Base-by-base conservation (phyloP, 1,140 invertebrate species). In the Ips nitidus region DNA sequence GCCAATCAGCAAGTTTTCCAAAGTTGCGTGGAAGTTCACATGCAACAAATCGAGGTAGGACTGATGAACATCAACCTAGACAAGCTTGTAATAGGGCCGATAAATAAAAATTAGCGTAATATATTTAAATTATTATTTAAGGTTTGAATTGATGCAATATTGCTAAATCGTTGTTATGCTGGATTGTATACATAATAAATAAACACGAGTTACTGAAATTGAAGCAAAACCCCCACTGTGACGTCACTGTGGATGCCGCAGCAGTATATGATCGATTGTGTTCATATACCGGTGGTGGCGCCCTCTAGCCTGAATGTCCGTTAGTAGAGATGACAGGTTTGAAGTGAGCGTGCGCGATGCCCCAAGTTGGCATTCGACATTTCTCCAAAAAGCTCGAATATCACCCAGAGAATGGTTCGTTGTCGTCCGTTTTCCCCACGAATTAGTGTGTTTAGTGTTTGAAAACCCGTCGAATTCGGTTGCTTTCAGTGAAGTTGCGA, bases 21-120 rank as follows among this genome's bases (percentile, higher is more conserved):
- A 81, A 94, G 94, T 82, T 89, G 88, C 78, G 89, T 98, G 7
- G 94, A 98, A 88, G 94, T 72, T 22, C 22, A 22, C 96, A 73
- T 91, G 97, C 84, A 93, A 78, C 92, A 94, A 78, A 96, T 98
- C 75, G 92, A 95, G 80, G 87, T 91, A 78, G 92, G 92, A 55
- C 82, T 95, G 50, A 91, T 71, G 39, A 76, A 79, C 41, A 68
- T 73, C 4, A 74, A 73, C 61, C 41, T 71, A 6, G 73, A 75
- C 37, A 74, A 74, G 45, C 55, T 74, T 47, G 53, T 74, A 2
- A 67, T 71, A 42, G 73, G 70, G 36, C 64, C 73, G 3, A 47
- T 69, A 55, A 50, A 22, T 0, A 22, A 22, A 22, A n/a, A n/a
- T n/a, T n/a, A n/a, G n/a, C n/a, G n/a, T n/a, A n/a, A n/a, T n/a